Conservation (phyloP, 1,140 invertebrate genomes). For the Drosophila bipectinata region DNA sequence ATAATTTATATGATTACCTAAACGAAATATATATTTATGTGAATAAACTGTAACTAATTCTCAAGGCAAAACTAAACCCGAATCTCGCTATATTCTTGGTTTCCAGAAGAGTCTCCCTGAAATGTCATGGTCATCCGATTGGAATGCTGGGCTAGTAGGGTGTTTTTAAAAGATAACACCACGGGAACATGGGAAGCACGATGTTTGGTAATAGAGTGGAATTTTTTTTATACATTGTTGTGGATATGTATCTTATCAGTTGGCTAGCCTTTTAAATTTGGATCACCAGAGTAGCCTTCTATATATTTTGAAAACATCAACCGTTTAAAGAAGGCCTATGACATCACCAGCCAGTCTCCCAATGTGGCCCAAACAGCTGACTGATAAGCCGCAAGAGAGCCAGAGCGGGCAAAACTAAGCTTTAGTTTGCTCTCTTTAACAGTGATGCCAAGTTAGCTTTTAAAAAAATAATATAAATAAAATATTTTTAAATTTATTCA, state of each 20-base stretch:
- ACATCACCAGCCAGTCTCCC: conserved; percentile 28
- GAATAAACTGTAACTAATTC: conserved; percentile 82
- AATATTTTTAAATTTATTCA: no score
- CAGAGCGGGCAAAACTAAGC: not conserved
- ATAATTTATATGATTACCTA: conserved; percentile 60
- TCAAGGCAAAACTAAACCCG: conserved; percentile 64
- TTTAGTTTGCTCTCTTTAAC: not conserved
- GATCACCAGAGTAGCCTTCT: not conserved
- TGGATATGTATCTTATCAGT: conserved; percentile 19
- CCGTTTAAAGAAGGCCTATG: conserved; percentile 14
- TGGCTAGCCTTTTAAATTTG: not conserved
- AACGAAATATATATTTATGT: conserved; percentile 76
- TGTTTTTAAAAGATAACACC: no score
- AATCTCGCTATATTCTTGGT: conserved; percentile 16
- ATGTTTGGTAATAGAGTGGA: conserved; percentile 1
- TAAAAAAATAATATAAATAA: no score
- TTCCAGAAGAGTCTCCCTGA: conserved; percentile 5
- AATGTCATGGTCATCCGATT: conserved; percentile 13
- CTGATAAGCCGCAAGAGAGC: conserved; percentile 20
- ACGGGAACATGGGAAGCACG: no score
- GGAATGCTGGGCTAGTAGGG: conserved; percentile 11
- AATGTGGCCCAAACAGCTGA: conserved; percentile 24
- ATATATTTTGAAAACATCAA: conserved; percentile 10
- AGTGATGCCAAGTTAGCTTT: not conserved
- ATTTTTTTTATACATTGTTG: not conserved